Evolutionary conservation across 2,113 vertebrate genomes (phyloP).

Genomic region (Lampris megalopsis): DNA sequence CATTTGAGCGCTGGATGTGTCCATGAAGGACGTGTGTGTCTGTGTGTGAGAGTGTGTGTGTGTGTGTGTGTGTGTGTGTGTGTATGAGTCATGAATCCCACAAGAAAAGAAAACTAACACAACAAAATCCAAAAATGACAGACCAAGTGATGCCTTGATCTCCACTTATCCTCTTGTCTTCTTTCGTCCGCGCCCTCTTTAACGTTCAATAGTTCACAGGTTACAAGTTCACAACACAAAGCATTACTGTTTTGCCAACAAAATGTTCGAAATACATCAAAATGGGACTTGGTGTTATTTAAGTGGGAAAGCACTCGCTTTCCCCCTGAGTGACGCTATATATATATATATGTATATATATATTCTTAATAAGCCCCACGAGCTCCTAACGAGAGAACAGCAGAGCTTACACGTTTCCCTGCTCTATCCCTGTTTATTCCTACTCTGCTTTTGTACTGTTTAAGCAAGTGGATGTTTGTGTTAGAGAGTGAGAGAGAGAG

Average conservation of each 20-base stretch:
- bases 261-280: slow-evolving; percentile 72
- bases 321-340: slow-evolving; percentile 80
- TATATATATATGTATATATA: slow-evolving; percentile 81
- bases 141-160: slow-evolving; percentile 53
- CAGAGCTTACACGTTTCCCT: slow-evolving; percentile 73
- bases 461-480: slow-evolving; percentile 13
- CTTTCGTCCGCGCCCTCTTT: slow-evolving; percentile 51
- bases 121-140: slow-evolving; percentile 49
- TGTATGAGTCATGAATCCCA: slow-evolving; percentile 33
- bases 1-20: slow-evolving; percentile 67
- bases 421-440: slow-evolving; percentile 53
- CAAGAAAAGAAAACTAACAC: slow-evolving; percentile 42
- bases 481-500: slow-evolving; percentile 10
- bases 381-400: slow-evolving; percentile 65
- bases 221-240: slow-evolving; percentile 78
- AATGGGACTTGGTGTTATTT: slow-evolving; percentile 69
- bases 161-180: slow-evolving; percentile 37
- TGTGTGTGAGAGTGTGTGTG: not conserved
- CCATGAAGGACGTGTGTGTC: slow-evolving; percentile 23
- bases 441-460: slow-evolving; percentile 39
- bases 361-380: slow-evolving; percentile 80
- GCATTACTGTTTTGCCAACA: slow-evolving; percentile 52
- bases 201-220: slow-evolving; percentile 74
- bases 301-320: slow-evolving; percentile 56
- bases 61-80: not conserved